phyloP scores from a whole-genome alignment of 37 sponge, comb jelly and placozoan genomes.

The Cladorhizidae sp. region DNA sequence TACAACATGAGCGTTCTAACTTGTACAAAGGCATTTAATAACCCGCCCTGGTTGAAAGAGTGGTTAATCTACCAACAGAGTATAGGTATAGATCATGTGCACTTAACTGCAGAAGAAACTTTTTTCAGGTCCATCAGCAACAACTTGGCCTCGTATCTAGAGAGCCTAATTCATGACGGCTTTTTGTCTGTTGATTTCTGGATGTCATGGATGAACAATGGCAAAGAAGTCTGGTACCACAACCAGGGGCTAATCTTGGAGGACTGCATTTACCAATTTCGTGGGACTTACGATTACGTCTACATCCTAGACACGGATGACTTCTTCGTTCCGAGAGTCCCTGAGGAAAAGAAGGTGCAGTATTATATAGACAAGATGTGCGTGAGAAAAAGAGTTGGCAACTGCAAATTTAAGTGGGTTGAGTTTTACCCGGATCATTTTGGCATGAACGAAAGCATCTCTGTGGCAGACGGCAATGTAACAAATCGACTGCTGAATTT shows the following conservation, averaged over 20 bases:
- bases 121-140: neutral
- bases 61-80: constrained; percentile 16
- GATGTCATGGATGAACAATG: constrained; percentile 10
- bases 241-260: constrained; percentile 26
- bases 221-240: constrained; percentile 23
- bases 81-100: constrained; percentile 26
- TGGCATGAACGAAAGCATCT: neutral
- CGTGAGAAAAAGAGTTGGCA: neutral
- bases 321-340: constrained; percentile 40
- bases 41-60: constrained; percentile 16
- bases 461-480: constrained; percentile 5
- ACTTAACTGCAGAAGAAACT: constrained; percentile 5
- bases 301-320: constrained; percentile 35
- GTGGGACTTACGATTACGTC: constrained; percentile 29
- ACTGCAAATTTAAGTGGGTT: constrained; percentile 27
- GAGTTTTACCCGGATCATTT: constrained; percentile 38
- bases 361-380: constrained; percentile 30
- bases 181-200: constrained; percentile 30
- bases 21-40: constrained; percentile 11
- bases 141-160: neutral
- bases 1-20: constrained; percentile 18
- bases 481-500: neutral
- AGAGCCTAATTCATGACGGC: neutral
- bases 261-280: constrained; percentile 39
- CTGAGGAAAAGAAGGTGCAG: constrained; percentile 4